Evolutionary conservation across 2,888 invertebrate species (phyloP).

Genomic region (Drosophila aldrichi): DNA sequence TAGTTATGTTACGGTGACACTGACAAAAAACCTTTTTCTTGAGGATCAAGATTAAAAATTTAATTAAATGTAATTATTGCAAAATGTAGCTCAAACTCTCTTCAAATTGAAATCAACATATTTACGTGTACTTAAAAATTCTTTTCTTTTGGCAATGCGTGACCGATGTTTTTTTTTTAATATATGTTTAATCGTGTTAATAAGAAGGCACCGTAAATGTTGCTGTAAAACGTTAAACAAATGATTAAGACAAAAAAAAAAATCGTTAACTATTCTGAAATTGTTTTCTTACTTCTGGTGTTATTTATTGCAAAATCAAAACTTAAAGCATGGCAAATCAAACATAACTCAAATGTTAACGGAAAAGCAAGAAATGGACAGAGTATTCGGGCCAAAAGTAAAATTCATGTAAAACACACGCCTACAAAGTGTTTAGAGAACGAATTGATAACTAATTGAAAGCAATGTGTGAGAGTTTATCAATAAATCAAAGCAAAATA

Average conservation of each 20-base stretch:
- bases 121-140: slow-evolving; percentile 55
- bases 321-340: slow-evolving; percentile 71
- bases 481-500: slow-evolving; percentile 25
- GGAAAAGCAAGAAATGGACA: slow-evolving; percentile 22
- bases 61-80: slow-evolving; percentile 40
- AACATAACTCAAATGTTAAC: slow-evolving; percentile 37
- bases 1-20: slow-evolving; percentile 50
- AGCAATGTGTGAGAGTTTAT: slow-evolving; percentile 21
- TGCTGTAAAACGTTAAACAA: slow-evolving; percentile 49
- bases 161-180: slow-evolving; percentile 67
- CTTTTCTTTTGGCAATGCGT: slow-evolving; percentile 68
- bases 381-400: slow-evolving; percentile 28
- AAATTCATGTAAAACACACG: slow-evolving; percentile 23
- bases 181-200: slow-evolving; percentile 55
- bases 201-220: slow-evolving; percentile 68
- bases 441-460: slow-evolving; percentile 26
- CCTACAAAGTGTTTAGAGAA: slow-evolving; percentile 41
- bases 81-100: slow-evolving; percentile 46
- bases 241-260: slow-evolving; percentile 28
- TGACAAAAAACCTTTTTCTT: slow-evolving; percentile 46
- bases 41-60: slow-evolving; percentile 31
- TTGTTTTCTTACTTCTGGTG: slow-evolving; percentile 60
- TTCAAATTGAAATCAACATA: slow-evolving; percentile 39
- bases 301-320: slow-evolving; percentile 58
- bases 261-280: slow-evolving; percentile 71